These are phyloP conservation scores for Nipponia nippon DNA, from an alignment of 2,113 vertebrate genomes.

Conservation along the genomic window DNA sequence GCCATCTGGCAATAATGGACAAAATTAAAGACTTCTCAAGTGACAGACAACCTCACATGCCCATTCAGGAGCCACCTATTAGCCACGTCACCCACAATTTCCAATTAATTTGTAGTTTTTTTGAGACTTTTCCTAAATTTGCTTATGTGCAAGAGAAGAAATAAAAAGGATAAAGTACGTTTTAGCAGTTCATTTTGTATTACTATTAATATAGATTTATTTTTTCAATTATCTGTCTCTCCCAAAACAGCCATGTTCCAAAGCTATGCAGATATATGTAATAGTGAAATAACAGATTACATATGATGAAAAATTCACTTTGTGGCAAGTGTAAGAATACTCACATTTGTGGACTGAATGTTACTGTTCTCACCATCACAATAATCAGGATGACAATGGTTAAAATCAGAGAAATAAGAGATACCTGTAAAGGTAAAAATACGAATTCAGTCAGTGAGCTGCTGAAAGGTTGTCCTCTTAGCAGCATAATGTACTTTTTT, in stretches of 20 bases:
- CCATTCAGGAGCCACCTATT: background rate
- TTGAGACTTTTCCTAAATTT: background rate
- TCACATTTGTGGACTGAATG: constrained; percentile 84
- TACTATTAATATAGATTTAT: background rate
- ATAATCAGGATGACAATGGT: constrained; percentile 83
- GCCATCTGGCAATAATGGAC: background rate
- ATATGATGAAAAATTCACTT: background rate
- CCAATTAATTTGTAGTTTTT: background rate
- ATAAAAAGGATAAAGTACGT: background rate
- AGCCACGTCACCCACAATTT: background rate
- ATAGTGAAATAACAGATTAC: background rate
- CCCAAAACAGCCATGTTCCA: background rate
- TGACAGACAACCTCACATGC: background rate
- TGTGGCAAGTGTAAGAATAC: constrained; percentile 36
- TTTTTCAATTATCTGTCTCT: background rate
- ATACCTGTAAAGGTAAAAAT: constrained; percentile 78
- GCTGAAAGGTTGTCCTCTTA: background rate
- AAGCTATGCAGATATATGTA: background rate
- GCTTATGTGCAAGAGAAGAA: background rate
- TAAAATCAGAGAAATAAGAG: constrained; percentile 87
- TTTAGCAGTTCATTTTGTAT: background rate
- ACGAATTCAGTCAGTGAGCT: background rate
- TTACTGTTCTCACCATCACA: constrained; percentile 80
- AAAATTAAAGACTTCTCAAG: background rate
- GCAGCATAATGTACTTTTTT: background rate